These are phyloP conservation scores for Cataglyphis hispanica DNA, from an alignment of 1,140 invertebrate species.

Conservation along the genomic window DNA sequence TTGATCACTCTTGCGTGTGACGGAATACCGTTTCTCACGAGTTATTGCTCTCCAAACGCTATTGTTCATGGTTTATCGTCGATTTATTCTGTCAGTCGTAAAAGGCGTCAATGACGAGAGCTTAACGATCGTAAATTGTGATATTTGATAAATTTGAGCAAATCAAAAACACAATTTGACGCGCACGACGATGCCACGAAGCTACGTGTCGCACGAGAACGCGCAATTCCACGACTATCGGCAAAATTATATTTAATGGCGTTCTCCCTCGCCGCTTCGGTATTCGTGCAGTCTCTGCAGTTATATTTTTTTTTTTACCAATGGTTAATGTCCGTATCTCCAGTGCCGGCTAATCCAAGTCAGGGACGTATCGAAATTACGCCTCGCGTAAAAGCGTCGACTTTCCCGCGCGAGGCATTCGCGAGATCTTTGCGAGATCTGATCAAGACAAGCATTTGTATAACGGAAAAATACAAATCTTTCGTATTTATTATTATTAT, in stretches of 20 bases:
- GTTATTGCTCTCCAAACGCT: background rate
- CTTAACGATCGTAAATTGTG: constrained; percentile 23
- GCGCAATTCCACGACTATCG: constrained; percentile 22
- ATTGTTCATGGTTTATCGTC: constrained; percentile 21
- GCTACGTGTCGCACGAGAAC: constrained; percentile 12
- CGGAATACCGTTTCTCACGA: background rate
- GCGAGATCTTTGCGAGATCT: background rate
- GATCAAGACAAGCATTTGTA: background rate
- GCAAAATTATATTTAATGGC: constrained; percentile 47
- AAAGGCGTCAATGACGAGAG: constrained; percentile 5
- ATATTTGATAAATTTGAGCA: constrained; percentile 37
- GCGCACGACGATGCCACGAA: constrained; percentile 10
- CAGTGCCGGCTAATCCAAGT: constrained; percentile 34
- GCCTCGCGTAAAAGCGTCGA: background rate
- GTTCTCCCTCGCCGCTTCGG: background rate
- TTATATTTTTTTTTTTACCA: background rate
- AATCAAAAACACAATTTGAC: constrained; percentile 12
- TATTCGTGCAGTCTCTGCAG: constrained; percentile 17
- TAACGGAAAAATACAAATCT: background rate
- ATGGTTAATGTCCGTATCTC: constrained; percentile 31
- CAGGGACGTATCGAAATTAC: constrained; percentile 47
- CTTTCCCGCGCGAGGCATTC: constrained; percentile 15
- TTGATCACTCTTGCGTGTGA: background rate
- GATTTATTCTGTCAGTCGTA: background rate
- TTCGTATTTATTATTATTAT: background rate